Evolutionary conservation across 2,113 vertebrate genomes (phyloP), one percentile per base, ranked within the genome.

Genomic region (Macaca nemestrina): DNA sequence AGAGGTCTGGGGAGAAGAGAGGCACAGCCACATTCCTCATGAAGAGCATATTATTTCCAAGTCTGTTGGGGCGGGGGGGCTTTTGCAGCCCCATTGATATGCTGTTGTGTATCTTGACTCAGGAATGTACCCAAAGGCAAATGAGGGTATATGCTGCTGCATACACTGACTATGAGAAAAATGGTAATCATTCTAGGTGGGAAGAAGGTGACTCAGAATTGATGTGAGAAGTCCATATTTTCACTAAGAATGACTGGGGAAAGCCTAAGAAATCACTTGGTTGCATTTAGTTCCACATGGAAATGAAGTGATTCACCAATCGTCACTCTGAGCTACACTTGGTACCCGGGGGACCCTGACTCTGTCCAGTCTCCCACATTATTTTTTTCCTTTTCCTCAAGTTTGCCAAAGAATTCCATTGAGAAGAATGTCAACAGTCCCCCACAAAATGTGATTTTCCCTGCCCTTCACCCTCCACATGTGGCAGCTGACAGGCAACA

Each of bases 321-420:
- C 78, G 14, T 90, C 57, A 75, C 18, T 88, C 32, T 6, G 32
- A 90, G 22, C 72, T 95, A 30, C 68, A 48, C 20, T 90, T 25
- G 75, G 25, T 52, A 27, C 23, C 57, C 57, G 55, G 35, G 30
- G 32, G 43, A 87, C 12, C 25, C 23, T 59, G 30, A 38, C 7
- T 96, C n/a, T 78, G 40, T 82, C 23, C 8, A 14, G 14, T 52
- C 16, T 88, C 30, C 38, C 2, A 75, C 30, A 35, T 75, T 90
- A 5, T 94, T 17, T 83, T 43, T 57, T 35, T 4, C 27, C n/a
- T 75, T 68, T 61, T 32, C 8, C 35, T 92, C 84, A 61, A 93
- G 80, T 73, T 79, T 81, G 52, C 85, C 81, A 85, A 91, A 80
- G 16, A 76, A 93, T 67, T 88, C 59, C 64, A 86, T 68, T 95